Base-by-base conservation (phyloP, 2,113 vertebrate genomes). In the Columba livia region DNA sequence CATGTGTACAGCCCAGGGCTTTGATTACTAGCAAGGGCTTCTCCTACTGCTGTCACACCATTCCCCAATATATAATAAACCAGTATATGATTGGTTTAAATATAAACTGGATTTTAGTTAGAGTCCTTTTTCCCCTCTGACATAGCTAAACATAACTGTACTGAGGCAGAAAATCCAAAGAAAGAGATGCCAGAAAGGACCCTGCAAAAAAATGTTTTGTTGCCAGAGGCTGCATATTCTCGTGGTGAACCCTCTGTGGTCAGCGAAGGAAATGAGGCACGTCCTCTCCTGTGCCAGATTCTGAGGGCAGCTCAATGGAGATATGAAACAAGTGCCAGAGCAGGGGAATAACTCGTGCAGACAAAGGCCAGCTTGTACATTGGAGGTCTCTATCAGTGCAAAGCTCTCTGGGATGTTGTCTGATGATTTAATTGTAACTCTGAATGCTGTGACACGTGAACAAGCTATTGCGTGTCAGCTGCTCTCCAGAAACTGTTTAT, bases 401-500 rank as follows among this genome's bases (percentile, higher is more conserved):
- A 31, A 60, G 61, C 92, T 92, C 79, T 91, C 90, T 67, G 77
- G 78, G 93, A 88, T 81, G 77, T 78, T 94, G 90, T 61, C 57
- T 73, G 58, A 67, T 0, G 24, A 80, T 94, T 97, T 94, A 95
- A 92, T 94, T 96, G 94, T 90, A 89, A 57, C 79, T 93, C 51
- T 79, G 89, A 91, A 53, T 93, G 65, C 91, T 81, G 65, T 96
- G 94, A 96, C 90, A 88, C 71, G 93, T 87, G 93, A 96, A 86
- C 91, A 81, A 92, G 89, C 89, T 79, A 81, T 62, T 81, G 86
- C 6, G 0, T 90, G 91, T 95, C 95, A 94, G 85, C 88, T 92
- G 80, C 75, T 90, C 42, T n/a, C 9, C 73, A 69, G 86, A 79
- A 93, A 36, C 65, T 36, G 38, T 62, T 92, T 92, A 65, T 96